These are phyloP conservation scores for Otolemur garnettii DNA, from an alignment of 2,113 vertebrate genomes.

Conservation along the genomic window DNA sequence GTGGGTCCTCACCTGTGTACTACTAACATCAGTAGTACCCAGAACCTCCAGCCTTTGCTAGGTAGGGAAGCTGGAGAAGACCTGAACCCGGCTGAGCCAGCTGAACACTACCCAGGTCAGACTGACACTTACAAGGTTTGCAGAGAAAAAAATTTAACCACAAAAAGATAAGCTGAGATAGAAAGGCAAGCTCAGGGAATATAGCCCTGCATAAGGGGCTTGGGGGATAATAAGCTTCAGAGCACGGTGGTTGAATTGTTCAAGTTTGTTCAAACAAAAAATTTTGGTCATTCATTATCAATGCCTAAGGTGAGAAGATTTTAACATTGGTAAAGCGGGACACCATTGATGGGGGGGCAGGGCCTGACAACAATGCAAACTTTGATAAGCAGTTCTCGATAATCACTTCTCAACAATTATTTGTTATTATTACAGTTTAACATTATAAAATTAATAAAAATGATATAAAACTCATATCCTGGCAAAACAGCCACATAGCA, in stretches of 20 bases:
- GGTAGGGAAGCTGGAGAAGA: neutral
- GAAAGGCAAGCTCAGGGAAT: neutral
- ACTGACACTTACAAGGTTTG: neutral
- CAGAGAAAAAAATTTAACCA: neutral
- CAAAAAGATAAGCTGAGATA: neutral
- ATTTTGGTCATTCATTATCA: neutral
- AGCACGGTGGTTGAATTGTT: neutral
- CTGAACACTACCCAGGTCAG: neutral
- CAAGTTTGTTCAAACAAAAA: neutral
- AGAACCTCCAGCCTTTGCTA: neutral
- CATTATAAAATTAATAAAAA: no score
- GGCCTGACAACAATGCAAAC: no score
- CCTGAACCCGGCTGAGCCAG: neutral
- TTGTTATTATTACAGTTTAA: no score
- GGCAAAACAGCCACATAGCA: no score
- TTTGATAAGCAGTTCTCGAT: no score
- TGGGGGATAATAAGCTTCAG: neutral
- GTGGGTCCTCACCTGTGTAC: rapidly evolving
- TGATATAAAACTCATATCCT: no score
- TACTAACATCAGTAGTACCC: neutral
- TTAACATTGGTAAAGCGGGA: no score
- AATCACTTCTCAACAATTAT: no score
- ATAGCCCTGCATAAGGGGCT: rapidly evolving
- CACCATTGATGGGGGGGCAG: no score
- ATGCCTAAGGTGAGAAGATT: no score